Evolutionary conservation across 2,797 vertebrate species (phyloP), one percentile per base, ranked within the genome.

Genomic region (Ctenochaetus hawaiiensis): DNA sequence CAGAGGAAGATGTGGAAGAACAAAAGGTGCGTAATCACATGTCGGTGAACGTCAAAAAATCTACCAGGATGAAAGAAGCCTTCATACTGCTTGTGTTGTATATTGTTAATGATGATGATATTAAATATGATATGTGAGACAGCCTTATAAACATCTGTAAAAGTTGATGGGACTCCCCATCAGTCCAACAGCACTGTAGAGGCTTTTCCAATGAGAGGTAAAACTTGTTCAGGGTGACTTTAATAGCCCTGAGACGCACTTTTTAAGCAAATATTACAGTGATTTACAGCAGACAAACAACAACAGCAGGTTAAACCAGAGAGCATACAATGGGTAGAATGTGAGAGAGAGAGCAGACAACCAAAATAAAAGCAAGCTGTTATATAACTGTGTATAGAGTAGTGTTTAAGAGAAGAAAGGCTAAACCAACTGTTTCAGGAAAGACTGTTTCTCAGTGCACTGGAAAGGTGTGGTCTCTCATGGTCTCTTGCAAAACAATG

Each of bases 1-100:
- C 95, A 30, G 98, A 99, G 81, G 97, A 99, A 89, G 97, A 97
- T 81, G 89, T 97, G 23, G 97, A 99, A 91, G 98, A 99, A 77
- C 97, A 96, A 69, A 98, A 97, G 93, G 98, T 97, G 91, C 14
- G 9, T 41, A 41, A 30, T 74, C 1, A 48, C n/a, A 45, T 47
- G 1, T 23, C 11, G 7, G 3, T 67, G 17, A 39, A 16, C n/a
- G n/a, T 49, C 30, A 51, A 39, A 6, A 30, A 56, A 14, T 59
- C 13, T 54, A 45, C 37, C 34, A 8, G 0, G 4, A 1, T 10
- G 37, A 13, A 56, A 68, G 6, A 62, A 26, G 9, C 1, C 4
- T 43, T 34, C 22, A 16, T 8, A 34, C 4, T 11, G 1, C 5
- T 30, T 8, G 7, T 12, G 30, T 30, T 30, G 30, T 30, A 30